A percentile compares a stretch with the other conserved stretches of the same genome.
Evolutionary conservation across 2,113 vertebrate genomes (phyloP).

Genomic region (Siphamia tubifer): DNA sequence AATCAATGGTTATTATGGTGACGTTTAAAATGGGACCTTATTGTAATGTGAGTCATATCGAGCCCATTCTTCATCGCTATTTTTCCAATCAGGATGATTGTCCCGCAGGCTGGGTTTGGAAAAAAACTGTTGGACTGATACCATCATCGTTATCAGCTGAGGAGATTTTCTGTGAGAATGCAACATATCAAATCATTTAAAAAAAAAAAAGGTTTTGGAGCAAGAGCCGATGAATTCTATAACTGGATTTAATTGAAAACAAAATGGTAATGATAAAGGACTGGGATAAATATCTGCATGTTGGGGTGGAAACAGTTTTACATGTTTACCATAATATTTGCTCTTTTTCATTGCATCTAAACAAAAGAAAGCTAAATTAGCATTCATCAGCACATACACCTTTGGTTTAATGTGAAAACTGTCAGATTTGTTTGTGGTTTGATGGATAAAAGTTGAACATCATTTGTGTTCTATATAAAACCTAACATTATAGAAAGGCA

Average conservation of each 20-base stretch:
- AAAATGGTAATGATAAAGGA: not conserved
- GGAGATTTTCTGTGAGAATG: not conserved
- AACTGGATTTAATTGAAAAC: slow-evolving; percentile 3
- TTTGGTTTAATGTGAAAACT: no score
- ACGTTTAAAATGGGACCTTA: slow-evolving; percentile 55
- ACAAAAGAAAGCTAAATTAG: no score
- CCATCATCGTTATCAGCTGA: not conserved
- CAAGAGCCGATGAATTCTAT: not conserved
- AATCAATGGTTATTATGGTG: slow-evolving; percentile 50
- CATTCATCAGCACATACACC: no score
- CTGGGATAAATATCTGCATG: not conserved
- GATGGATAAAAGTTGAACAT: no score
- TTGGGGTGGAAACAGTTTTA: not conserved
- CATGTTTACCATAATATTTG: no score
- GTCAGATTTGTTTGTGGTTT: no score
- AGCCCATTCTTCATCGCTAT: slow-evolving; percentile 38
- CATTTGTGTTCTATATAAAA: no score
- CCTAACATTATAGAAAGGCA: no score
- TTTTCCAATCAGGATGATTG: slow-evolving; percentile 67
- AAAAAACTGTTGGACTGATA: not conserved
- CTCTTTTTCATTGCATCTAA: no score
- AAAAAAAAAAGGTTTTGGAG: not conserved
- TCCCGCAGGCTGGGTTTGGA: not conserved
- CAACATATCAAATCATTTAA: not conserved
- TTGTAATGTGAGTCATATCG: slow-evolving; percentile 49